Conservation (phyloP, 2,797 vertebrate genomes). For the Lutjanus argentimaculatus region DNA sequence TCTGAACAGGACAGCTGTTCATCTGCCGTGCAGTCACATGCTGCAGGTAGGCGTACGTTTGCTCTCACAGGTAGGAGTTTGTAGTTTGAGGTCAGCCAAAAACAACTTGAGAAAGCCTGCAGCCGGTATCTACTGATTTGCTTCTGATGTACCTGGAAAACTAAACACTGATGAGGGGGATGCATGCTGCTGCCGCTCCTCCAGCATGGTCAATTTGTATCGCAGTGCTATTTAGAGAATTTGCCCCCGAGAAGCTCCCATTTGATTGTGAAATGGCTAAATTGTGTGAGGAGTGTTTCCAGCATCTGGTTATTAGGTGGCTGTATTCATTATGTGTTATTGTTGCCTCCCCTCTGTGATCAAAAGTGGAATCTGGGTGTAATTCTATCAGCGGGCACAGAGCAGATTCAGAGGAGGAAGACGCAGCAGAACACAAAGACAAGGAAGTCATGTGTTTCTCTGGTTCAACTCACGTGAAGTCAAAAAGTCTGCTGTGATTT, state of each 20-base stretch:
- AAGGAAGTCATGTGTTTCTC: not conserved
- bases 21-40: constrained; percentile 24
- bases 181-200: constrained; percentile 28
- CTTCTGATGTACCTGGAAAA: constrained; percentile 27
- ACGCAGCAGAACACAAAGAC: not conserved
- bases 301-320: constrained; percentile 68
- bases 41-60: constrained; percentile 43
- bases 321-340: constrained; percentile 69
- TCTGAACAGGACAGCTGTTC: constrained; percentile 47
- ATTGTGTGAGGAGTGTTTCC: constrained; percentile 62
- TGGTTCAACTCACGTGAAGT: constrained; percentile 10
- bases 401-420: constrained; percentile 28
- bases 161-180: constrained; percentile 28
- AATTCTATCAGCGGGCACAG: constrained; percentile 44
- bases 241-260: constrained; percentile 66
- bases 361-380: constrained; percentile 60
- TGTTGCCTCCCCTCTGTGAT: constrained; percentile 70
- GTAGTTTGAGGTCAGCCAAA: constrained; percentile 36
- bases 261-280: constrained; percentile 67
- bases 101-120: constrained; percentile 45
- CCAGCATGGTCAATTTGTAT: constrained; percentile 65
- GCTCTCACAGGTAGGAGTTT: constrained; percentile 25
- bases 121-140: constrained; percentile 45
- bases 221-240: constrained; percentile 57
- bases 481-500: constrained; percentile 5